Evolutionary conservation across 2,797 vertebrate genomes (phyloP), one percentile per base, ranked within the genome.

Genomic region (Apogon hyalosoma): DNA sequence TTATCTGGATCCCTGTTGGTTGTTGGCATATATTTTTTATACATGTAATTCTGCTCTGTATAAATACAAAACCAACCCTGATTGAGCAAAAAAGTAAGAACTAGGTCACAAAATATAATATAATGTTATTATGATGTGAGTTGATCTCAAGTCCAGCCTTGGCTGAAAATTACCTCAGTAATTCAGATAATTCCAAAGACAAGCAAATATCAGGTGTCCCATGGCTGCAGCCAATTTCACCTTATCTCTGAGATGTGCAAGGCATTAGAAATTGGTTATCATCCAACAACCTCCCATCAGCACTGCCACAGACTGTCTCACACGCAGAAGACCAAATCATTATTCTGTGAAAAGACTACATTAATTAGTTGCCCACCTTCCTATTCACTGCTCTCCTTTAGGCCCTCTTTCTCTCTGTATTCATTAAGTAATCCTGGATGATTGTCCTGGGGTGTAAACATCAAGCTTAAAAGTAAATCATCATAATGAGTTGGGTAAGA

Each of bases 381-480:
- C 53, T 73, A 49, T 75, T 85, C 61, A 75, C 36, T 57, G 46
- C 39, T 64, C 60, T 76, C 67, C 67, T 80, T 49, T 1, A 74
- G 72, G 73, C 73, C 38, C 7, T 63, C 19, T 62, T 47, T 56
- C 40, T 4, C 48, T 67, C 41, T 63, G 58, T 62, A 51, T 63
- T 79, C 68, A 82, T 80, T 79, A 73, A 54, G 63, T 74, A 86
- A 83, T 75, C 64, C 72, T 68, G 42, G 80, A 64, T 51, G 69
- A 80, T 79, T 84, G 77, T 78, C 79, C 78, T 57, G 55, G 46
- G 82, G 74, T 76, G 68, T 83, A 84, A 92, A 89, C 81, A 91
- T 79, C 39, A 74, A 79, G 62, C 56, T 80, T 64, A 60, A 84
- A 53, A 84, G 52, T 69, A 87, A 88, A 85, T 81, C 62, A 74